These are phyloP conservation scores for Drosophila buzzatii DNA, from an alignment of 2,888 invertebrate genomes.

Conservation along the genomic window DNA sequence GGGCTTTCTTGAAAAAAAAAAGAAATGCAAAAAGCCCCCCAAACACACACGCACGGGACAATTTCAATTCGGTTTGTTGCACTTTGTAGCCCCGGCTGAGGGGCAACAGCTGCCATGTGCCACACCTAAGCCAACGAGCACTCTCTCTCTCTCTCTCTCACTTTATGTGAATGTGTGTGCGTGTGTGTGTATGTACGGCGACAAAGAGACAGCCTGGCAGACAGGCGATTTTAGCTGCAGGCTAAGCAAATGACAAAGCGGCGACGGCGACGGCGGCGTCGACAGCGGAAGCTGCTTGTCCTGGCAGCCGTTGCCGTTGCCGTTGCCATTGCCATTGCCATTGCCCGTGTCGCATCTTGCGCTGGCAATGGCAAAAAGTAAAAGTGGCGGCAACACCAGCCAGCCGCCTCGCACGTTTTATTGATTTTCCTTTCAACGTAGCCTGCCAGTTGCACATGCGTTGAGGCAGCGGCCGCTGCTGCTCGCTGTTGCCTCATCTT, in stretches of 20 bases:
- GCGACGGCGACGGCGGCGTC: conserved; percentile 34
- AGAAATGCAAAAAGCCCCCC: conserved; percentile 58
- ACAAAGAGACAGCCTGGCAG: conserved; percentile 27
- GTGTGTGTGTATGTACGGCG: conserved; percentile 34
- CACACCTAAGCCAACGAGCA: conserved; percentile 67
- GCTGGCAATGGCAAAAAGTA: conserved; percentile 63
- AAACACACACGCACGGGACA: conserved; percentile 23
- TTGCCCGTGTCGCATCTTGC: conserved; percentile 59
- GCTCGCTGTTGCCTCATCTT: conserved; percentile 9
- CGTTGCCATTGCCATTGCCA: conserved; percentile 72
- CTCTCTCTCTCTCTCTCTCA: conserved; percentile 31
- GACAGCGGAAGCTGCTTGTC: conserved; percentile 73
- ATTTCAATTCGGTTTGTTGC: conserved; percentile 77
- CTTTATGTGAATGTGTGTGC: conserved; percentile 8
- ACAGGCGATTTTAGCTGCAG: conserved; percentile 74
- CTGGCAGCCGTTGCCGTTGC: conserved; percentile 71
- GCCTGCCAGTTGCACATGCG: conserved; percentile 76
- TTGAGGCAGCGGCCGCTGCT: conserved; percentile 47
- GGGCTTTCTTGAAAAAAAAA: conserved; percentile 24
- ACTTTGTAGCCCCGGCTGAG: conserved; percentile 60
- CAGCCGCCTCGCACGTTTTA: conserved; percentile 73
- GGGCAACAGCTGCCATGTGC: conserved; percentile 72
- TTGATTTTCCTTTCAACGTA: conserved; percentile 70
- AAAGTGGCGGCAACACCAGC: conserved; percentile 61
- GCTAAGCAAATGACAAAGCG: conserved; percentile 78